phyloP scores from a whole-genome alignment of 2,113 vertebrate species.

The Crotalus helleri region DNA sequence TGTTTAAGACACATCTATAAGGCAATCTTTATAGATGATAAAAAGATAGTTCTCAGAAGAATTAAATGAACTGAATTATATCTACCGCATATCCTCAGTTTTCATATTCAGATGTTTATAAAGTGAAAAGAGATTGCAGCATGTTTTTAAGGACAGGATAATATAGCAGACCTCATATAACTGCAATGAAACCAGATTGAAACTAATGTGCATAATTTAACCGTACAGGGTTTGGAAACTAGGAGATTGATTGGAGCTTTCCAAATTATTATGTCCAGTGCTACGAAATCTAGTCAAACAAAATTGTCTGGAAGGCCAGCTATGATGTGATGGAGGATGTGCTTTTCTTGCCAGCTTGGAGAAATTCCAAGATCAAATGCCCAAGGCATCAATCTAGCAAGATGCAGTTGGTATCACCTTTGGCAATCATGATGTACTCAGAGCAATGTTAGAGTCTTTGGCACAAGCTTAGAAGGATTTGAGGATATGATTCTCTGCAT shows the following conservation, averaged over 20 bases:
- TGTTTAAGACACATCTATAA: not conserved
- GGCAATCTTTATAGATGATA: not conserved
- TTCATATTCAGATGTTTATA: slow-evolving; percentile 55
- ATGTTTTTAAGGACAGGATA: slow-evolving; percentile 61
- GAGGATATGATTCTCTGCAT: slow-evolving; percentile 36
- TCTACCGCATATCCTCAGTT: slow-evolving; percentile 13
- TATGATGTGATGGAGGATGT: slow-evolving; percentile 61
- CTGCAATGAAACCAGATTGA: slow-evolving; percentile 49
- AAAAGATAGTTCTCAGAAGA: not conserved
- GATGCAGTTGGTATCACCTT: slow-evolving; percentile 55
- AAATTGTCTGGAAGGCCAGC: slow-evolving; percentile 68
- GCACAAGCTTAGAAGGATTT: slow-evolving; percentile 47
- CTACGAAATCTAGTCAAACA: slow-evolving; percentile 49
- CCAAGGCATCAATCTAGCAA: slow-evolving; percentile 34
- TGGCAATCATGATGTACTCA: slow-evolving; percentile 33
- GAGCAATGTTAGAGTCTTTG: slow-evolving; percentile 12
- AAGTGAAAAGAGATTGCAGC: slow-evolving; percentile 52
- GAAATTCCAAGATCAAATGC: slow-evolving; percentile 58
- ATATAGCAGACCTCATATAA: slow-evolving; percentile 72
- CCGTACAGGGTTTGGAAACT: slow-evolving; percentile 77
- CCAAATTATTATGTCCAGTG: slow-evolving; percentile 82
- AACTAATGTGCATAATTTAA: slow-evolving; percentile 61
- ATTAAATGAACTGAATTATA: not conserved
- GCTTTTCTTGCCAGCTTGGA: slow-evolving; percentile 48
- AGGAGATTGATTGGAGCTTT: slow-evolving; percentile 56